phyloP scores from a whole-genome alignment of 2,888 invertebrate species.

The Alloscopus bannaensis region DNA sequence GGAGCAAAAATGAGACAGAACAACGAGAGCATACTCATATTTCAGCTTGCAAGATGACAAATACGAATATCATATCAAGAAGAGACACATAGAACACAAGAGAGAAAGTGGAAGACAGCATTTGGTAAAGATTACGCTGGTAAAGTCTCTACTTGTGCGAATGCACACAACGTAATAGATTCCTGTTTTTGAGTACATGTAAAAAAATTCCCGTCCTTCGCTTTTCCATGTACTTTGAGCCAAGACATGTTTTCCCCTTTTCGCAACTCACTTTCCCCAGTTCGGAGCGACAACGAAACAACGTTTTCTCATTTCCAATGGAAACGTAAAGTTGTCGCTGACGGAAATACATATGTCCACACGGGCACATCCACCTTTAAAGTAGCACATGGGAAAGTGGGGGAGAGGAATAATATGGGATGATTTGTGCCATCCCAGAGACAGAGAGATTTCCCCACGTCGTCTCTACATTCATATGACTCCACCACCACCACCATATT shows the following conservation, averaged over 20 bases:
- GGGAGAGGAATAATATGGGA: neutral
- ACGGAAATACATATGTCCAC: neutral
- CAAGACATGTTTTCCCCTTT: conserved; percentile 15
- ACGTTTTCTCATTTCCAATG: conserved; percentile 29
- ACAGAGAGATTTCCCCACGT: no score
- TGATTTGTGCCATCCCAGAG: no score
- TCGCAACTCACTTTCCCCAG: neutral
- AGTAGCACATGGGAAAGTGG: conserved; percentile 14
- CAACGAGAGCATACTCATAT: conserved; percentile 17
- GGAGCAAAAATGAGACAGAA: neutral
- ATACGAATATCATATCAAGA: conserved; percentile 8
- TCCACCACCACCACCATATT: neutral
- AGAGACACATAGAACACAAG: conserved; percentile 1
- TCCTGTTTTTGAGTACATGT: conserved; percentile 26
- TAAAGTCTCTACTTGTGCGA: conserved; percentile 1
- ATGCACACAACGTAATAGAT: no score
- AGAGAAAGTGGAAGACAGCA: conserved; percentile 6
- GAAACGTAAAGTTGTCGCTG: conserved; percentile 7
- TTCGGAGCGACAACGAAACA: neutral
- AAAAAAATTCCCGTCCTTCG: neutral
- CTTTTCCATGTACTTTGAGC: neutral
- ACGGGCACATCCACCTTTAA: neutral
- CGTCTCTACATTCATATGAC: neutral
- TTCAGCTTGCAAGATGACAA: neutral
- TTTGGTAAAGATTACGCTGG: conserved; percentile 17